phyloP scores from a whole-genome alignment of 2,113 vertebrate species.

The Entelurus aequoreus region DNA sequence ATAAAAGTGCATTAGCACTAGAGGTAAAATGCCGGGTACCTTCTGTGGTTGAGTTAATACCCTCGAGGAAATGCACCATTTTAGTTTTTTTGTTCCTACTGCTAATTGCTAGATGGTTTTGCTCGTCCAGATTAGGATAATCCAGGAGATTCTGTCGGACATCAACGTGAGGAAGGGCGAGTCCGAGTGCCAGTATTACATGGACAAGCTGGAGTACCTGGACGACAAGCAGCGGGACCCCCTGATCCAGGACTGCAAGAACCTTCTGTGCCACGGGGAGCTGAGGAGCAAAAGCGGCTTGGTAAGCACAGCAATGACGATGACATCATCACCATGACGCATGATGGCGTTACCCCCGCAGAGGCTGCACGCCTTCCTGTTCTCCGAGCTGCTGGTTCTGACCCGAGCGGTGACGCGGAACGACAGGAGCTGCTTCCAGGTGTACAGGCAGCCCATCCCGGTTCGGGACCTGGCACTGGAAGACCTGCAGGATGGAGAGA shows the following conservation, averaged over 20 bases:
- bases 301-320: slow-evolving; percentile 65
- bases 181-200: slow-evolving; percentile 93
- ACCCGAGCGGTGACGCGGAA: slow-evolving; percentile 86
- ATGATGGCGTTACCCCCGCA: slow-evolving; percentile 34
- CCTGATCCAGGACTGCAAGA: slow-evolving; percentile 85
- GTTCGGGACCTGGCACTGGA: slow-evolving; percentile 84
- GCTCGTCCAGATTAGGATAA: slow-evolving; percentile 82
- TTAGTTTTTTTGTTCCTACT: neutral
- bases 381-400: slow-evolving; percentile 90
- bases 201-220: slow-evolving; percentile 91
- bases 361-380: slow-evolving; percentile 95
- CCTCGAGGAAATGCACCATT: neutral
- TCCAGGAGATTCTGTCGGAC: slow-evolving; percentile 90
- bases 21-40: too few relatives aligned
- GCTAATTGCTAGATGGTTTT: neutral
- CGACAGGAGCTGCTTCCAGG: slow-evolving; percentile 87
- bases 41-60: too few relatives aligned
- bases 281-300: slow-evolving; percentile 90
- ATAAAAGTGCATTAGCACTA: too few relatives aligned
- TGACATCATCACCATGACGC: neutral
- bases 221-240: slow-evolving; percentile 91
- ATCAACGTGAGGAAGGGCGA: slow-evolving; percentile 96
- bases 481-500: slow-evolving; percentile 91
- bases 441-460: slow-evolving; percentile 92
- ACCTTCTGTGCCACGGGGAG: slow-evolving; percentile 88